Evolutionary conservation across 2,797 vertebrate genomes (phyloP), one percentile per base, ranked within the genome.

Genomic region (Coccyzus lansbergi): DNA sequence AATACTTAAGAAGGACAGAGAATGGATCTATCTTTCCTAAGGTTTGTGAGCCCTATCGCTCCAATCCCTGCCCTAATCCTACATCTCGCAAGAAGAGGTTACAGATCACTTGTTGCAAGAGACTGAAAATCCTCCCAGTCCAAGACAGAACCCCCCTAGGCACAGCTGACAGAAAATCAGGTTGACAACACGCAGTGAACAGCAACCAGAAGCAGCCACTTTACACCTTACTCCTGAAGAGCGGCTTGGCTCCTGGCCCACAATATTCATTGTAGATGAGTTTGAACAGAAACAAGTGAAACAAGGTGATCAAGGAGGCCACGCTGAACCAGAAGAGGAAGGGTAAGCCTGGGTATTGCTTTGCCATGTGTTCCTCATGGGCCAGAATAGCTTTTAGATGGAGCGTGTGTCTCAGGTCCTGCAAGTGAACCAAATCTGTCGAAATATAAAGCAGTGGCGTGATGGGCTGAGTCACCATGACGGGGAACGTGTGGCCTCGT

Each of bases 231-330:
- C 98, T 99, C 97, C 99, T 98, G 98, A 99, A 99, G 97, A 99
- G 98, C 0, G 99, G 99, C 97, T 99, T 99, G 81, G 99, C 99
- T 12, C 99, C 99, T 0, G 99, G 99, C 83, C 99, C 99, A 11
- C 99, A 99, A 96, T 99, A 99, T 96, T 99, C 99, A 0, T 99
- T 99, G 98, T 99, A 99, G 97, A 99, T 99, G 94, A 99, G 99
- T 97, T 99, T 99, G 98, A 99, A 99, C 95, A 99, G 98, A 97
- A 99, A 99, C 51, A 99, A 98, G 96, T 99, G 99, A 98, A 99
- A 99, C 72, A 99, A 98, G 1, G 99, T 99, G 97, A 99, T 99
- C 94, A 99, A 98, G 9, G 99, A 99, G 17, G 99, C 99, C 97
- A 99, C 99, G 9, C 99, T 99, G 98, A 99, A 99, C 99, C 99